Evolutionary conservation across 2,113 vertebrate genomes (phyloP).

Genomic region (Engystomops pustulosus): DNA sequence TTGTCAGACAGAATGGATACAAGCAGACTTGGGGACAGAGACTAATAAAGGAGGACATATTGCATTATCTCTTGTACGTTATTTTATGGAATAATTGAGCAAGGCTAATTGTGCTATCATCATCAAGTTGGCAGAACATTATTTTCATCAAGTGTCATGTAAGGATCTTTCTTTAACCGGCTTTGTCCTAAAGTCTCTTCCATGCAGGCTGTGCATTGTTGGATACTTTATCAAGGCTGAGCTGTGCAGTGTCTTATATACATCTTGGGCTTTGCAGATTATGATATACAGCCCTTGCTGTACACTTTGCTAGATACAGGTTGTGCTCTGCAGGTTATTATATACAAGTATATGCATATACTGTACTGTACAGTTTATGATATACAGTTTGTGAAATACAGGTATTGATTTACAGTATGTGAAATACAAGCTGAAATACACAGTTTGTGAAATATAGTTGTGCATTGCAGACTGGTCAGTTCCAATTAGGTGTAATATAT

Average conservation of each 20-base stretch:
- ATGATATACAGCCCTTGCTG: neutral
- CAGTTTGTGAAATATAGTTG: no score
- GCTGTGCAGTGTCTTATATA: no score
- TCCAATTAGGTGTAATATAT: no score
- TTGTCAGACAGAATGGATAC: neutral
- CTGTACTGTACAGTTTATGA: neutral
- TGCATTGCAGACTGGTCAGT: no score
- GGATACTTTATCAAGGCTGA: no score
- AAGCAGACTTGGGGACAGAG: no score
- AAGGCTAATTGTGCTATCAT: neutral
- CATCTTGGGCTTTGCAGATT: neutral
- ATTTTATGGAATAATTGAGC: neutral
- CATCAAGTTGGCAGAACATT: neutral
- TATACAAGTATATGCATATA: neutral
- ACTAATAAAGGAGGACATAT: neutral
- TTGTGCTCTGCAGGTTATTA: neutral
- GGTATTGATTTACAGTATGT: neutral
- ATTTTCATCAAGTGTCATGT: neutral
- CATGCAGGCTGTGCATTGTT: no score
- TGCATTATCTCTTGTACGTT: neutral
- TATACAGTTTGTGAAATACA: neutral
- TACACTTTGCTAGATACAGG: neutral
- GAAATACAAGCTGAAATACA: neutral
- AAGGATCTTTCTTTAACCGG: neutral
- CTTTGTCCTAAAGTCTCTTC: neutral